Base-by-base conservation (phyloP, 2,888 invertebrate genomes). In the Odontomyia ornata region DNA sequence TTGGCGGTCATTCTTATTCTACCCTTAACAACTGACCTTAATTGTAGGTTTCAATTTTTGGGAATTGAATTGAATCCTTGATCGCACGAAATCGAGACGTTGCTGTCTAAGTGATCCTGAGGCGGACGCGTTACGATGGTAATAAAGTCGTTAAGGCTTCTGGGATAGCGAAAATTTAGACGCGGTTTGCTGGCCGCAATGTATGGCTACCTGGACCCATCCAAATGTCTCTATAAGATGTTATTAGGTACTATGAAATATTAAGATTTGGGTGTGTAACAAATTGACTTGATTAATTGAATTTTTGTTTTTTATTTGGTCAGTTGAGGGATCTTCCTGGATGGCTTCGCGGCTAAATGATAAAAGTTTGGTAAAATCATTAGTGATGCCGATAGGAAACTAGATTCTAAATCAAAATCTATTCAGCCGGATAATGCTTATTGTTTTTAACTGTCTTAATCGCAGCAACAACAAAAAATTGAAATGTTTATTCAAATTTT, bases 31-130 rank as follows among this genome's bases (percentile, higher is more conserved):
- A 73, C 73, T 73, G 73, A 73, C 60, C 60, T 21, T 73, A 73
- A 73, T 73, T 73, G 73, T 13, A 57, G 73, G 73, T 73, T 73
- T 73, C 73, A 36, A n/a, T 60, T 73, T 73, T 73, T 25, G 36
- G 36, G 73, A 73, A 73, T 73, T 73, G 73, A 72, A 72, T 72
- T 72, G 71, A 60, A 73, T 73, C 73, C 73, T 73, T 73, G 57
- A 73, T 57, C n/a, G 21, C 18, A 72, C n/a, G n/a, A 52, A 13
- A 52, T 18, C 13, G 25, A 21, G 69, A n/a, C n/a, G n/a, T n/a
- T 46, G 46, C 25, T 47, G n/a, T n/a, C 25, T 13, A 47, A 69
- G 7, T 30, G 25, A 25, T 69, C 69, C 69, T 46, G 4, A 13
- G 25, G 25, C 23, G 30, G 69, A 69, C 25, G 46, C 15, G 46